Conservation (phyloP, 2,113 vertebrate genomes). For the Ageneiosus marmoratus region DNA sequence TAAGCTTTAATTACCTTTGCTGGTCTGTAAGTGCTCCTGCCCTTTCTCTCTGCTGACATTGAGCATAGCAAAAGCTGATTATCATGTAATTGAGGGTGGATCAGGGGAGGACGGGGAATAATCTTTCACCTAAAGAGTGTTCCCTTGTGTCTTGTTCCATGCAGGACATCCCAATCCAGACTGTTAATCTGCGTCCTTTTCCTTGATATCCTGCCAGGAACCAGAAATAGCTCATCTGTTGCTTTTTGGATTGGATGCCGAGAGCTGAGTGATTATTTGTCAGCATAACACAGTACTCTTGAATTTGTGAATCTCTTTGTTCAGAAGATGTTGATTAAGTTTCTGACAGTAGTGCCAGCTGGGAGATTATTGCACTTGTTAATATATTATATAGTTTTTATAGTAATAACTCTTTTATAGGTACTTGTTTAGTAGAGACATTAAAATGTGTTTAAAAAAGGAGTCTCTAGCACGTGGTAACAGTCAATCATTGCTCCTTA, state of each 20-base stretch:
- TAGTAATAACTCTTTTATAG: not conserved
- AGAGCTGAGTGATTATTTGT: not conserved
- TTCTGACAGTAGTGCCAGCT: not conserved
- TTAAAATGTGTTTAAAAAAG: not conserved
- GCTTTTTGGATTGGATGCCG: not conserved
- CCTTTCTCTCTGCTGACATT: conserved; percentile 23
- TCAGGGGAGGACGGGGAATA: conserved; percentile 50
- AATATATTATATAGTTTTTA: not conserved
- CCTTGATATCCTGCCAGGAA: not conserved
- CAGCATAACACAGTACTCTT: not conserved
- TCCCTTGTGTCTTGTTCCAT: conserved; percentile 1
- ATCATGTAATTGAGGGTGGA: conserved; percentile 63
- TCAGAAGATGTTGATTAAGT: not conserved
- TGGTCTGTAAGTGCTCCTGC: conserved; percentile 35
- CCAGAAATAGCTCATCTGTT: not conserved
- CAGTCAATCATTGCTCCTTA: not conserved
- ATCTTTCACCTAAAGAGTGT: conserved; percentile 59
- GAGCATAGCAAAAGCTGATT: conserved; percentile 67
- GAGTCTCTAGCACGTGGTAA: not conserved
- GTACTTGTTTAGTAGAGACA: not conserved
- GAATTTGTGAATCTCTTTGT: not conserved
- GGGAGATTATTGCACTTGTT: not conserved
- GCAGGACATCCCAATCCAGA: conserved; percentile 17
- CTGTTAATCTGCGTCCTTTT: not conserved
- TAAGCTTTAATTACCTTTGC: conserved; percentile 64